A percentile compares a stretch with the other conserved stretches of the same genome.
Conservation (phyloP, 2,888 invertebrate species). For the Cremastinae sp. region DNA sequence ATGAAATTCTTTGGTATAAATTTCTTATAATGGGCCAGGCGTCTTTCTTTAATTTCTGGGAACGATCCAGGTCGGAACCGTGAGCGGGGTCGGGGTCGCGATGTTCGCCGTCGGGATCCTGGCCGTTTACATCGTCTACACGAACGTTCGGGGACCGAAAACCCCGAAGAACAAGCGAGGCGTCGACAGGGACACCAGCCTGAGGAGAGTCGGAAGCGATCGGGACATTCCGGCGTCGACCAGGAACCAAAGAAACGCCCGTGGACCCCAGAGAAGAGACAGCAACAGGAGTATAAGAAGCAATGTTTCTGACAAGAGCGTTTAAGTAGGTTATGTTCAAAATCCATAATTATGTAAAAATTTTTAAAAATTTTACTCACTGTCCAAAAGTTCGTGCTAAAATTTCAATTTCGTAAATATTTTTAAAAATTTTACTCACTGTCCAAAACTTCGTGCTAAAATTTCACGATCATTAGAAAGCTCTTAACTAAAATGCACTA, state of each 20-base stretch:
- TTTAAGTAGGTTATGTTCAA: constrained; percentile 62
- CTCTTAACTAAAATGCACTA: too few relatives aligned
- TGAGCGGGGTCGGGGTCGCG: constrained; percentile 75
- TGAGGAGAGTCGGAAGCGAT: constrained; percentile 74
- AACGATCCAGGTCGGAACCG: constrained; percentile 72
- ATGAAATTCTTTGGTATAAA: too few relatives aligned
- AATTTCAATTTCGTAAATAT: too few relatives aligned
- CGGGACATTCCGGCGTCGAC: constrained; percentile 63
- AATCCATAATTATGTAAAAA: too few relatives aligned
- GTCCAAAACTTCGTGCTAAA: too few relatives aligned
- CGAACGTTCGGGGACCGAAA: constrained; percentile 74
- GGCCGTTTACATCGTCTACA: constrained; percentile 75
- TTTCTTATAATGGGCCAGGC: too few relatives aligned
- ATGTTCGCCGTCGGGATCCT: constrained; percentile 77
- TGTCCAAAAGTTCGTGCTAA: too few relatives aligned
- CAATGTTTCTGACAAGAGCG: constrained; percentile 76
- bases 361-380: too few relatives aligned
- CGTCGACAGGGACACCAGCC: constrained; percentile 71
- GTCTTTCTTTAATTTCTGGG: constrained; percentile 48
- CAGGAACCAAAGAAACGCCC: constrained; percentile 58
- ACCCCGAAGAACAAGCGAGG: constrained; percentile 66
- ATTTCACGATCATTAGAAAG: too few relatives aligned
- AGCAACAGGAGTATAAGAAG: constrained; percentile 75
- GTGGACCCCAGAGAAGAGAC: constrained; percentile 70
- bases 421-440: too few relatives aligned